A percentile compares a stretch with the other conserved stretches of the same genome.
Conservation (phyloP, 1,140 invertebrate genomes). For the Reticulitermes speratus region DNA sequence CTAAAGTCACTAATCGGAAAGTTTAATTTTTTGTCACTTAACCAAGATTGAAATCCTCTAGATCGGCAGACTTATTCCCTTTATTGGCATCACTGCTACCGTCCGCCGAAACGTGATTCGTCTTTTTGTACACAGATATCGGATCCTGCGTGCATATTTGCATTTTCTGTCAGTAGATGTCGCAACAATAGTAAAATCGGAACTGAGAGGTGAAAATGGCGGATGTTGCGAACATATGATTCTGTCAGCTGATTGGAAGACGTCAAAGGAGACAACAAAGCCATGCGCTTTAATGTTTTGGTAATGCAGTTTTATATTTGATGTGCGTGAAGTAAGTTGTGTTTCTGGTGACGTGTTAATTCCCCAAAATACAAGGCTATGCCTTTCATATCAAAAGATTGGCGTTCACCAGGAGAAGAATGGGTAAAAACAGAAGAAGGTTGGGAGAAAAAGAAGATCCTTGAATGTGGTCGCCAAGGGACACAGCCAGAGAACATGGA, state of each 20-base stretch:
- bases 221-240: constrained; percentile 27
- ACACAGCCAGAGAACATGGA: constrained; percentile 34
- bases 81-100: too few relatives aligned
- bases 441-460: constrained; percentile 93
- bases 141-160: too few relatives aligned
- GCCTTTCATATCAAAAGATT: constrained; percentile 94
- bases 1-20: too few relatives aligned
- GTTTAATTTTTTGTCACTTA: too few relatives aligned
- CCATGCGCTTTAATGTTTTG: constrained; percentile 46
- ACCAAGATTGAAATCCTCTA: too few relatives aligned
- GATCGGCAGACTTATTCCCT: too few relatives aligned
- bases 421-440: constrained; percentile 98
- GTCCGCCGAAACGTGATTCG: too few relatives aligned
- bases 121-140: background rate
- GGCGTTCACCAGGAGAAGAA: constrained; percentile 93
- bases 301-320: constrained; percentile 38
- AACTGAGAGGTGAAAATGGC: background rate
- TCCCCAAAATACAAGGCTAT: constrained; percentile 53
- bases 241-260: constrained; percentile 39
- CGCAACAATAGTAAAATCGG: background rate
- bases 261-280: constrained; percentile 44
- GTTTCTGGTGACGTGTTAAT: constrained; percentile 30
- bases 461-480: constrained; percentile 66
- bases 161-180: background rate
- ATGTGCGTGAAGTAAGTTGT: constrained; percentile 34